A percentile compares a stretch with the other conserved stretches of the same genome.
phyloP scores from a whole-genome alignment of 2,797 vertebrate genomes.

The Perodicticus potto region DNA sequence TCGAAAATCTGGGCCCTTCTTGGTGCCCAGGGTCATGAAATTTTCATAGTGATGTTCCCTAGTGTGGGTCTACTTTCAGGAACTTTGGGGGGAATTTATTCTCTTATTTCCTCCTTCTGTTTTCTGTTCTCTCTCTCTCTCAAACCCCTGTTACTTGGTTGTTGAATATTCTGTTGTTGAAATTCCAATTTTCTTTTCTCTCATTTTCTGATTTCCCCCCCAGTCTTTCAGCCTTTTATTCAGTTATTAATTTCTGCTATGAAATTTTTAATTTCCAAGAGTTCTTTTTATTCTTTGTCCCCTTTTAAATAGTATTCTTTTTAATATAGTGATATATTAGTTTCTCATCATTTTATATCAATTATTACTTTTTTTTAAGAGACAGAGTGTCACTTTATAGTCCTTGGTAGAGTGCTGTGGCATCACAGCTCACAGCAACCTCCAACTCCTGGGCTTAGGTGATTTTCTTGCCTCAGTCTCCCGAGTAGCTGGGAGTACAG shows the following conservation, averaged over 20 bases:
- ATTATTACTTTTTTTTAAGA: too few species aligned
- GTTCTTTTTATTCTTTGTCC: not conserved
- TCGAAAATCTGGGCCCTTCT: not conserved
- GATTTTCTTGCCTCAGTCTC: too few species aligned
- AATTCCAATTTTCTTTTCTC: not conserved
- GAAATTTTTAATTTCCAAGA: not conserved
- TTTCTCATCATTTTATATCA: too few species aligned
- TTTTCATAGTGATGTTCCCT: not conserved
- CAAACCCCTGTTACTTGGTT: not conserved
- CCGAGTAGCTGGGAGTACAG: too few species aligned
- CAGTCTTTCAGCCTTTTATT: not conserved
- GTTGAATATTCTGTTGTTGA: not conserved
- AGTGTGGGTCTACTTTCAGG: not conserved
- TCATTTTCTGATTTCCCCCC: not conserved
- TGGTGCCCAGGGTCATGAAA: not conserved
- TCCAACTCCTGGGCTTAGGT: too few species aligned
- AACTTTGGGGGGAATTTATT: not conserved
- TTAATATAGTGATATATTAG: not conserved
- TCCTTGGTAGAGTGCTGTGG: too few species aligned
- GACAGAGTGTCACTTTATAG: too few species aligned
- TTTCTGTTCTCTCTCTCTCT: not conserved
- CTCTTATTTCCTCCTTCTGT: not conserved
- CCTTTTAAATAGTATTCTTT: not conserved
- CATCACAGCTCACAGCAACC: too few species aligned
- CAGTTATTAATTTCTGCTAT: conserved; percentile 45